Evolutionary conservation across 2,797 vertebrate genomes (phyloP), one percentile per base, ranked within the genome.

Genomic region (Orestias chungarensis): DNA sequence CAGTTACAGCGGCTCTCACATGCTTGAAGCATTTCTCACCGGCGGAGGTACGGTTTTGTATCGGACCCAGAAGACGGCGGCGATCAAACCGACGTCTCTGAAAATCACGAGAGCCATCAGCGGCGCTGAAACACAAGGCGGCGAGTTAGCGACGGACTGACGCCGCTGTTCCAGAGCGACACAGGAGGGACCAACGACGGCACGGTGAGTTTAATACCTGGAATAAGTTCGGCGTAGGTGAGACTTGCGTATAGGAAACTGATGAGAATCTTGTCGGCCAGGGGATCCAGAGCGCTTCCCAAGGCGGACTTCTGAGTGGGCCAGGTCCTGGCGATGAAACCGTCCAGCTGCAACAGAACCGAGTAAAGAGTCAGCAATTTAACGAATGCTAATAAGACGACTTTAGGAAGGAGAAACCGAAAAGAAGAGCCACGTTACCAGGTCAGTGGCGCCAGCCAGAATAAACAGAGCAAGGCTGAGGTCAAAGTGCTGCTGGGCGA

Each of bases 241-340:
- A 99, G 93, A 90, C 96, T 97, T 83, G 98, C 68, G 0, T 99
- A 99, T 74, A 99, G 94, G 83, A 98, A 82, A 40, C 98, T 99
- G 95, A 99, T 97, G 77, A 99, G 97, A 71, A 99, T 97, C 94
- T 99, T 99, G 91, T 99, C 98, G 54, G 98, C 98, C 91, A 99
- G 80, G 25, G 98, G 98, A 90, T 99, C 98, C 2, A 99, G 96
- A 87, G 97, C 97, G 62, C 98, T 99, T 88, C 98, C 98, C 93
- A 99, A 74, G 3, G 95, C 98, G 0, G 98, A 99, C 86, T 99
- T 99, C 86, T 99, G 98, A 86, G 91, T 97, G 79, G 96, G 95
- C 98, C 98, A 99, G 54, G 96, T 99, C 77, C 97, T 95, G 80
- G 98, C 98, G 70, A 99, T 99, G 90, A 95, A 98, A 72, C 98